Evolutionary conservation across 2,797 vertebrate species (phyloP).

Genomic region (Clamator glandarius): DNA sequence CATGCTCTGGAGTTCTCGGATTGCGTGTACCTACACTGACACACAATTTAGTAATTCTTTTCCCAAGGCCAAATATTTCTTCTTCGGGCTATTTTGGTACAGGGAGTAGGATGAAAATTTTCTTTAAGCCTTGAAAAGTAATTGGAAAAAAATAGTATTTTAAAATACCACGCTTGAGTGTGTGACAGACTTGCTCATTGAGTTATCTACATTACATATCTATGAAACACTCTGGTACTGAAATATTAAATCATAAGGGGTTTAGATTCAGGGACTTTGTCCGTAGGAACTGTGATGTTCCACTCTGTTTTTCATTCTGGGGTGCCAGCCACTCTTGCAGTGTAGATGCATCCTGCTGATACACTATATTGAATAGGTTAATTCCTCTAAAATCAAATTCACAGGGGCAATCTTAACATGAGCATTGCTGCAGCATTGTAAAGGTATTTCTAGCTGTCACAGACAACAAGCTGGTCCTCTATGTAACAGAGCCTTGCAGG

Average conservation of each 20-base stretch:
- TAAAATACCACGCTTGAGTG: not conserved
- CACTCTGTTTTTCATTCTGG: not conserved
- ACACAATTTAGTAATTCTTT: not conserved
- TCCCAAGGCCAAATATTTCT: slow-evolving; percentile 20
- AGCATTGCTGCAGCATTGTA: not conserved
- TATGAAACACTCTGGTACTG: not conserved
- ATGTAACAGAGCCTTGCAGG: not conserved
- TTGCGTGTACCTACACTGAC: fast-evolving
- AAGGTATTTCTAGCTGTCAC: not conserved
- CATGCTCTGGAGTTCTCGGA: not conserved
- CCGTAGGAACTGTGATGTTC: fast-evolving
- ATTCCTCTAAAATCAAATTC: not conserved
- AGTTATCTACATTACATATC: not conserved
- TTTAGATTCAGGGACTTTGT: not conserved
- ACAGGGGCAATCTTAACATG: not conserved
- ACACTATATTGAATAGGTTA: not conserved
- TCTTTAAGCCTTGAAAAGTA: not conserved
- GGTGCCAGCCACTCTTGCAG: not conserved
- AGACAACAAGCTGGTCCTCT: not conserved
- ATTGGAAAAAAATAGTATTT: not conserved
- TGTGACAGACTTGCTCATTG: slow-evolving; percentile 19
- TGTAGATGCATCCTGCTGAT: fast-evolving
- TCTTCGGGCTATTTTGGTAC: not conserved
- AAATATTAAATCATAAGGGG: not conserved
- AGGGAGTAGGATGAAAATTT: slow-evolving; percentile 22